A percentile compares a stretch with the other conserved stretches of the same genome.
These are phyloP conservation scores for Anastrepha ludens DNA, from an alignment of 1,140 invertebrate genomes.

Conservation along the genomic window DNA sequence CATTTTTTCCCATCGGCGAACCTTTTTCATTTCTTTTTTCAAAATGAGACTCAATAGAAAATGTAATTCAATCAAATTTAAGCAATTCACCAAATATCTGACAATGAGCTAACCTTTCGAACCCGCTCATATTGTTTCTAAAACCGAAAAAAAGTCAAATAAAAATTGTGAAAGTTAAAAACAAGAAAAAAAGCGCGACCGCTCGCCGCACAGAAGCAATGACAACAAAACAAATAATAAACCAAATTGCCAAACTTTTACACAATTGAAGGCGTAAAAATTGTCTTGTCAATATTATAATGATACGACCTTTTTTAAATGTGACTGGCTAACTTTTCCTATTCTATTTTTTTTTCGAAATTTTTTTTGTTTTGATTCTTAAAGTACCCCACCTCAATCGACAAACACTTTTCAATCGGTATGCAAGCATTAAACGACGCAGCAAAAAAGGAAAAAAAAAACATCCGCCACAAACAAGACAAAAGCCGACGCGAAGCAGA, in stretches of 20 bases:
- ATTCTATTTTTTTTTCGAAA: not conserved
- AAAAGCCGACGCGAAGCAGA: not conserved
- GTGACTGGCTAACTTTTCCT: not conserved
- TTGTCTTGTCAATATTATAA: slow-evolving; percentile 53
- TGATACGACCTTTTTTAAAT: slow-evolving; percentile 26
- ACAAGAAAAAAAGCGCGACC: not conserved
- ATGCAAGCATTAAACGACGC: not conserved
- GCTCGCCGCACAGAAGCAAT: not conserved
- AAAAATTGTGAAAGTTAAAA: slow-evolving; percentile 12
- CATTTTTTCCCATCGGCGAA: not conserved
- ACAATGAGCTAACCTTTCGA: slow-evolving; percentile 21
- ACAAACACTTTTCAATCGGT: slow-evolving; percentile 1
- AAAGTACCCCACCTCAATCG: not conserved
- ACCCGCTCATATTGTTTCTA: not conserved
- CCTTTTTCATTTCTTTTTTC: not conserved
- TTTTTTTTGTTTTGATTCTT: not conserved
- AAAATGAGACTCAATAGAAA: not conserved
- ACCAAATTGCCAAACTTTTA: slow-evolving; percentile 53
- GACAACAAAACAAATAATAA: slow-evolving; percentile 54
- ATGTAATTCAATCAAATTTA: slow-evolving; percentile 36
- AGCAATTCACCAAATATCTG: slow-evolving; percentile 25
- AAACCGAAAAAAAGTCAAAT: slow-evolving; percentile 28
- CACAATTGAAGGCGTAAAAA: slow-evolving; percentile 54
- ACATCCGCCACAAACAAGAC: not conserved
- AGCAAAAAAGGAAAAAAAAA: not conserved